Percentiles rank a stretch among this genome's conserved stretches.
These are phyloP conservation scores for Cyprinodon brontotheroides DNA, from an alignment of 2,113 vertebrate species.

Conservation along the genomic window DNA sequence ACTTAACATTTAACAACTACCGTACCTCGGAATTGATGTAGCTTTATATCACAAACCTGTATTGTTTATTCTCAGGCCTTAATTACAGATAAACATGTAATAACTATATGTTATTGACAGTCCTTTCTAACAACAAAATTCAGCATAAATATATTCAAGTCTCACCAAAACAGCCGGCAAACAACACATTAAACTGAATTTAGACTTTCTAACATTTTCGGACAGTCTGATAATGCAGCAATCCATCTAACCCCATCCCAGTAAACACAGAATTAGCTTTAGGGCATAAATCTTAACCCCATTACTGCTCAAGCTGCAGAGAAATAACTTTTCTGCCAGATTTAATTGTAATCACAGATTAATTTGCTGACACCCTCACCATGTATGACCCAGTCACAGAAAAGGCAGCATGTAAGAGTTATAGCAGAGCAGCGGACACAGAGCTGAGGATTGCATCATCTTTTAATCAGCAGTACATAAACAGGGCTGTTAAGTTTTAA, in stretches of 20 bases:
- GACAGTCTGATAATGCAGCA: background rate
- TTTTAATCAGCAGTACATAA: background rate
- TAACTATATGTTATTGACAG: background rate
- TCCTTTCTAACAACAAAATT: background rate
- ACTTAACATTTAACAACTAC: background rate
- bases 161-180: background rate
- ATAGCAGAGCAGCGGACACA: background rate
- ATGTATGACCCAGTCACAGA: background rate
- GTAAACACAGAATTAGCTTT: background rate
- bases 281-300: background rate
- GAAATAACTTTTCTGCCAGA: background rate
- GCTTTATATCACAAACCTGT: background rate
- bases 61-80: background rate
- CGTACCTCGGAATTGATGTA: background rate
- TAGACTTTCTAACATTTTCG: background rate
- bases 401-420: too few relatives aligned
- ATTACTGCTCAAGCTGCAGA: background rate
- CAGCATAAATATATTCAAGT: background rate
- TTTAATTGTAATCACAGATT: background rate
- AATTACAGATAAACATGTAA: background rate
- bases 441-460: background rate
- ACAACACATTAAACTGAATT: background rate
- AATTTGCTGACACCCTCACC: background rate
- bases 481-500: too few relatives aligned
- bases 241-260: background rate